phyloP scores from a whole-genome alignment of 1,140 invertebrate genomes.

The Octopus sinensis region DNA sequence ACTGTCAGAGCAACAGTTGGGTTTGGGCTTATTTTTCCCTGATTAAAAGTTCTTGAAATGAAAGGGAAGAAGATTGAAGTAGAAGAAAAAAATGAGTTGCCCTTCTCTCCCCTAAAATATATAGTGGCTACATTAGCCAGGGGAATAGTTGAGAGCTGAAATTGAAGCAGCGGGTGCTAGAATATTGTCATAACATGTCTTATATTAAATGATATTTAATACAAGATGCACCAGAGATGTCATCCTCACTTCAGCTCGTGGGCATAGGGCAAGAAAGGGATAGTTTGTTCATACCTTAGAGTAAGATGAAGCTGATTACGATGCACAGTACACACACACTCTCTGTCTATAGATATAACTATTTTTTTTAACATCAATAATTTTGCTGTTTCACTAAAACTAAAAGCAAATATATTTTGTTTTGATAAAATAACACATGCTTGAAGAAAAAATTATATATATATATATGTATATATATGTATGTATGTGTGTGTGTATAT shows the following conservation, averaged over 20 bases:
- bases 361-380: not conserved
- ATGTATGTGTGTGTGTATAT: too few relatives aligned
- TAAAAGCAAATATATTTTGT: slow-evolving; percentile 4
- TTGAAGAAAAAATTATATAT: not conserved
- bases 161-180: too few relatives aligned
- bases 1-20: not conserved
- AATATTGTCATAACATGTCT: too few relatives aligned
- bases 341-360: too few relatives aligned
- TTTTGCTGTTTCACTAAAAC: slow-evolving; percentile 1
- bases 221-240: not conserved
- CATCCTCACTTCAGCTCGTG: not conserved
- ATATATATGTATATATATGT: not conserved
- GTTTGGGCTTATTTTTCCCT: not conserved
- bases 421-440: not conserved
- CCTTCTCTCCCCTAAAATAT: not conserved
- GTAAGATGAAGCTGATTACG: not conserved
- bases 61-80: not conserved
- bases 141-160: too few relatives aligned
- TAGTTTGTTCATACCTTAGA: not conserved
- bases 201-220: too few relatives aligned
- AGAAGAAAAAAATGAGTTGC: not conserved
- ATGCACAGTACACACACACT: not conserved
- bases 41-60: not conserved
- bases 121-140: too few relatives aligned
- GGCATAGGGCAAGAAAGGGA: not conserved